Conservation (phyloP, 2,888 invertebrate species). For the Scaptomyza cyrtandrae region DNA sequence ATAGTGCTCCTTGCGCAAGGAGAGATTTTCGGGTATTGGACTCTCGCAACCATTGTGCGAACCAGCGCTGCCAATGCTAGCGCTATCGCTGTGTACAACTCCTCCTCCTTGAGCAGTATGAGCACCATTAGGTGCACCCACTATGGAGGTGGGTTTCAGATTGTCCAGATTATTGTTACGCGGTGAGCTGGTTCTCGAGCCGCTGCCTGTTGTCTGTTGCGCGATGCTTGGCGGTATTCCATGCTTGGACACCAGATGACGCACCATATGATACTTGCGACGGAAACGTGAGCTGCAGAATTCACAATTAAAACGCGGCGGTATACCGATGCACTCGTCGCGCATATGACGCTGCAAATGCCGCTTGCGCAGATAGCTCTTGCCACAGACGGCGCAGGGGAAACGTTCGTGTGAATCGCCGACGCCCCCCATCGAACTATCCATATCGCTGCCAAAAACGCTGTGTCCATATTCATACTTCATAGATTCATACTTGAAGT, state of each 20-base stretch:
- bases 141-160: slow-evolving; percentile 28
- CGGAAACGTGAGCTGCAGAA: slow-evolving; percentile 85
- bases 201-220: slow-evolving; percentile 73
- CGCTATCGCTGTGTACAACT: slow-evolving; percentile 53
- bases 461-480: slow-evolving; percentile 64
- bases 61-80: slow-evolving; percentile 67
- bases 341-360: slow-evolving; percentile 87
- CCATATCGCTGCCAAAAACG: slow-evolving; percentile 57
- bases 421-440: slow-evolving; percentile 8
- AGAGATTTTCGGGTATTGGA: slow-evolving; percentile 82
- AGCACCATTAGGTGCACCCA: slow-evolving; percentile 13
- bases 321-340: slow-evolving; percentile 85
- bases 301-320: slow-evolving; percentile 85
- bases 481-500: slow-evolving; percentile 40
- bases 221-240: slow-evolving; percentile 80
- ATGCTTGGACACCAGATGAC: slow-evolving; percentile 85
- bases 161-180: slow-evolving; percentile 37
- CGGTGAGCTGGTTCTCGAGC: slow-evolving; percentile 55
- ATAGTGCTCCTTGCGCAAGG: slow-evolving; percentile 79
- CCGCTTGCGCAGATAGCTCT: slow-evolving; percentile 87
- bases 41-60: slow-evolving; percentile 75
- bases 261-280: slow-evolving; percentile 85
- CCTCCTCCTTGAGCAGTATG: slow-evolving; percentile 30
- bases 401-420: slow-evolving; percentile 83
- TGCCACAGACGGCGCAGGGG: slow-evolving; percentile 86